Percentiles rank a stretch among this genome's conserved stretches.
These are phyloP conservation scores for Chaetorhynchus papuensis DNA, from an alignment of 2,113 vertebrate species.

Conservation along the genomic window DNA sequence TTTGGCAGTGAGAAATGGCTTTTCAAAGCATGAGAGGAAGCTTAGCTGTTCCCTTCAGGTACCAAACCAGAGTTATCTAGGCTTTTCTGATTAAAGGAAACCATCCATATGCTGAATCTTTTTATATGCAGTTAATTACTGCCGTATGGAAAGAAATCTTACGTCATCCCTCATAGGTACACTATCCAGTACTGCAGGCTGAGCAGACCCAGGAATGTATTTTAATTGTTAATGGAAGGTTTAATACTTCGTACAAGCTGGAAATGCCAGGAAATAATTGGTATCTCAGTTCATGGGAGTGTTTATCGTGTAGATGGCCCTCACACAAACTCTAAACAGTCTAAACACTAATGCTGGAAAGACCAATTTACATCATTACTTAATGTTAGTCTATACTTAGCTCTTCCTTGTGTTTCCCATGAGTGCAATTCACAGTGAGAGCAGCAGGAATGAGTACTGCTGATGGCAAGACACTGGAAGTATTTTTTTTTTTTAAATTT, in stretches of 20 bases:
- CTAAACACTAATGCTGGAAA: background rate
- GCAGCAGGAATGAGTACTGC: background rate
- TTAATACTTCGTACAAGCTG: conserved; percentile 21
- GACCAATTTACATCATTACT: background rate
- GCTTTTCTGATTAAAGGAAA: conserved; percentile 24
- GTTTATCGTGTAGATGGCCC: conserved; percentile 9
- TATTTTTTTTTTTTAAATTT: background rate
- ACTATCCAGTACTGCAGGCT: conserved; percentile 49
- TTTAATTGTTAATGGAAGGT: conserved; percentile 31
- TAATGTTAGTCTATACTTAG: background rate
- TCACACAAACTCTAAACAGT: background rate
- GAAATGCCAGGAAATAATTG: conserved; percentile 33
- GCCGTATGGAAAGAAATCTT: background rate
- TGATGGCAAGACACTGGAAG: background rate
- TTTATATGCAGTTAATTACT: background rate
- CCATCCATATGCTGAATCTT: background rate
- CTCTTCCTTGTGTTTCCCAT: conserved; percentile 22
- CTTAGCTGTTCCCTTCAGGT: background rate
- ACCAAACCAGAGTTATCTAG: background rate
- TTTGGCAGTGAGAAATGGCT: background rate
- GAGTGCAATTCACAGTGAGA: background rate
- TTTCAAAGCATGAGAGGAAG: background rate
- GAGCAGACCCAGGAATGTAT: conserved; percentile 22
- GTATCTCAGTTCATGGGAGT: conserved; percentile 13
- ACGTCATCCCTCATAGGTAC: background rate